Percentiles rank a stretch among this genome's conserved stretches.
Evolutionary conservation across 2,113 vertebrate species (phyloP).

Genomic region (Planiliza haematocheilus): DNA sequence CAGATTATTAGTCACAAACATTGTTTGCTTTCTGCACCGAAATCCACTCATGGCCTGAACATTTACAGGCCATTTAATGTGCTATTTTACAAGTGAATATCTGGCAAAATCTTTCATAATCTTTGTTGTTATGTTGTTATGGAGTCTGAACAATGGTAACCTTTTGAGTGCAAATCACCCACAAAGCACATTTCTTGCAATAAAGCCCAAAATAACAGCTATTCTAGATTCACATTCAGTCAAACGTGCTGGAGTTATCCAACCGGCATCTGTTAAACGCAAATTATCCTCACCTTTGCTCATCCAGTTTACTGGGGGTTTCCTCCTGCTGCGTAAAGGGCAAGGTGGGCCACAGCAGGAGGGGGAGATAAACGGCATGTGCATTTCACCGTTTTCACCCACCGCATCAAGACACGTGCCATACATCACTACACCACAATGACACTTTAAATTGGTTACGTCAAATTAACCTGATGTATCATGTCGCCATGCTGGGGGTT

Average conservation of each 20-base stretch:
- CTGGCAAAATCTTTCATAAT: neutral
- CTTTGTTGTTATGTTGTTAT: too few relatives aligned
- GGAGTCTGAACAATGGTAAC: neutral
- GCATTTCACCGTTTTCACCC: constrained; percentile 65
- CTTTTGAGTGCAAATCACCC: constrained; percentile 1
- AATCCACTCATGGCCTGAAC: too few relatives aligned
- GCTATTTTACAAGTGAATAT: too few relatives aligned
- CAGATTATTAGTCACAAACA: neutral
- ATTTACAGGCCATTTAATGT: neutral
- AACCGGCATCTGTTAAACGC: neutral
- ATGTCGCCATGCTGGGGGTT: constrained; percentile 55
- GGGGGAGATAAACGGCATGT: constrained; percentile 61
- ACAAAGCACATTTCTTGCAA: too few relatives aligned
- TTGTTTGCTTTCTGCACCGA: constrained; percentile 4
- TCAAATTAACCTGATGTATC: constrained; percentile 82
- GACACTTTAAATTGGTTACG: constrained; percentile 78
- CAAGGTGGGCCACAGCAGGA: constrained; percentile 10
- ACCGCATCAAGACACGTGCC: constrained; percentile 45
- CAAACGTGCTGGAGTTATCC: neutral
- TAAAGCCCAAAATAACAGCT: neutral
- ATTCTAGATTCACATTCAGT: neutral
- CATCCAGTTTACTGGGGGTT: neutral
- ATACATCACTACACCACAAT: constrained; percentile 65
- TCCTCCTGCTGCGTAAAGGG: constrained; percentile 21
- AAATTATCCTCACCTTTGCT: constrained; percentile 23